A percentile compares a stretch with the other conserved stretches of the same genome.
Conservation (phyloP, 2,888 invertebrate species). For the Lasioglossum calceatum region DNA sequence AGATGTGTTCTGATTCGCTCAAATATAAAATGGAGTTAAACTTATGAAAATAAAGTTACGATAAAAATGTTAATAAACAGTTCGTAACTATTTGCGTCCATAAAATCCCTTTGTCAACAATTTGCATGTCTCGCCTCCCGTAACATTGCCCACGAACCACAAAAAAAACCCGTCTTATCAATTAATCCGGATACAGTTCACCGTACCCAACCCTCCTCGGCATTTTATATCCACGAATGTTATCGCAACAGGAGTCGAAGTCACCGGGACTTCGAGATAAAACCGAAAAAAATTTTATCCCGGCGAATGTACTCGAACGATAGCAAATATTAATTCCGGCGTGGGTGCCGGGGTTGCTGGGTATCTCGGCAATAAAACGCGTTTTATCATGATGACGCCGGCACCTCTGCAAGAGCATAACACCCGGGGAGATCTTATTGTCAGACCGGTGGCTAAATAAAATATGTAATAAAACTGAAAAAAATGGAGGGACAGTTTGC, state of each 20-base stretch:
- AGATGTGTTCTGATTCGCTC: background rate
- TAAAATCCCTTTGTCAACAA: background rate
- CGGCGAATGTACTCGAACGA: background rate
- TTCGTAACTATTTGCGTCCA: background rate
- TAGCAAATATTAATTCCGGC: background rate
- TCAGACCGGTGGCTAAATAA: background rate
- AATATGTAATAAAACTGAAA: background rate
- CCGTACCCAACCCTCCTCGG: background rate
- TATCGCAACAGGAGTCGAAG: constrained; percentile 5
- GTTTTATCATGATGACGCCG: constrained; percentile 1
- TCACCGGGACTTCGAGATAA: background rate
- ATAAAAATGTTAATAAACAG: background rate
- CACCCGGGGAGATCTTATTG: background rate
- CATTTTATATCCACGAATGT: background rate
- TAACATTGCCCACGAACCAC: background rate
- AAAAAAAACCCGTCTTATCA: background rate
- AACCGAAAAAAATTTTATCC: background rate
- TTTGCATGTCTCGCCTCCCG: background rate
- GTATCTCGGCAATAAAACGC: background rate
- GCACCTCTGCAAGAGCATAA: background rate
- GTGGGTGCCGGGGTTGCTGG: background rate
- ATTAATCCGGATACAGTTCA: background rate
- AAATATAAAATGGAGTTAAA: background rate
- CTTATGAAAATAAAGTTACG: background rate
- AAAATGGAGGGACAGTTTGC: background rate